Conservation (phyloP, 1,140 invertebrate species). For the Drosophila punjabiensis region DNA sequence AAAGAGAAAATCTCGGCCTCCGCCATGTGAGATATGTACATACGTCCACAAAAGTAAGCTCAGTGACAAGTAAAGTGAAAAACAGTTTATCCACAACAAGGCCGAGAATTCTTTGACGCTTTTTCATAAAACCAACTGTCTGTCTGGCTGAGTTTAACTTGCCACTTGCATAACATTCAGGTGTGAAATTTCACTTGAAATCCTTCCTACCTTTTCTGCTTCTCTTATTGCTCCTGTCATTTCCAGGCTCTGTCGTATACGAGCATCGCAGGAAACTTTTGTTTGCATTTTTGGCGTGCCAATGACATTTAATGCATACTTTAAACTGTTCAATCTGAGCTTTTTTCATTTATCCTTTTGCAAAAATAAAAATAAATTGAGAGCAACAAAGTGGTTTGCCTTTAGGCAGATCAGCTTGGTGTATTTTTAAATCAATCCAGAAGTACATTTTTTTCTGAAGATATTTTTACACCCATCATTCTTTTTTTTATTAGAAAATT, state of each 20-base stretch:
- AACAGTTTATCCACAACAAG: slow-evolving; percentile 28
- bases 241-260: slow-evolving; percentile 41
- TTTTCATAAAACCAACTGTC: slow-evolving; percentile 44
- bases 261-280: slow-evolving; percentile 43
- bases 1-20: slow-evolving; percentile 3
- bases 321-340: background rate
- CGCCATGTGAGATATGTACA: background rate
- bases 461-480: no score
- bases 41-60: background rate
- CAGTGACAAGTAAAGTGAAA: slow-evolving; percentile 10
- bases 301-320: slow-evolving; percentile 54
- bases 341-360: background rate
- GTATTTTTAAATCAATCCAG: no score
- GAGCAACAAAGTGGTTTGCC: background rate
- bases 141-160: slow-evolving; percentile 40
- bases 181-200: slow-evolving; percentile 23
- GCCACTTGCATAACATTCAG: slow-evolving; percentile 40
- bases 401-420: no score
- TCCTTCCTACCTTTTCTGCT: background rate
- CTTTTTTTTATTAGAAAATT: no score
- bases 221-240: slow-evolving; percentile 16
- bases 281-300: slow-evolving; percentile 45
- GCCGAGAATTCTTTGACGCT: slow-evolving; percentile 29
- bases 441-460: no score
- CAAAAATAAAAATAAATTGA: background rate